Base-by-base conservation (phyloP, 2,113 vertebrate species). In the Ammodytes dubius region DNA sequence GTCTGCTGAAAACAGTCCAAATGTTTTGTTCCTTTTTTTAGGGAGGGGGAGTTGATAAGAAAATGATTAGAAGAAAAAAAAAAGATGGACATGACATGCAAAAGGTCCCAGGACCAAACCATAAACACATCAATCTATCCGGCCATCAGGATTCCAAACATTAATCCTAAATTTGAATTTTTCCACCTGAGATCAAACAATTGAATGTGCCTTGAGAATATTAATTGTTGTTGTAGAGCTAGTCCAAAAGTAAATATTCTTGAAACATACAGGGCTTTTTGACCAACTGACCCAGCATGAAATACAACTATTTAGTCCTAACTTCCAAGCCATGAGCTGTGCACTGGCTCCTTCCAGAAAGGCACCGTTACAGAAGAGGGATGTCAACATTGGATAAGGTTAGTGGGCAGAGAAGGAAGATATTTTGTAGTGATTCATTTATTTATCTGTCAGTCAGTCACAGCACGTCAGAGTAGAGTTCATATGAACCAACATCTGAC, bases 351-450 rank as follows among this genome's bases (percentile, higher is more conserved):
- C 40, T 42, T 85, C 57, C 56, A 68, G 11, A 59, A 91, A 93
- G 89, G 88, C 89, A 92, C 79, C 53, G 6, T 87, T 65, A 79
- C 27, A 78, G 58, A 59, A 56, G 13, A 50, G 42, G 59, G 46
- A 27, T 27, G 40, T 56, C n/a, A 35, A 15, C 9, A 37, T 40
- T 7, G 42, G n/a, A 10, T 65, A 6, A 0, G 7, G 4, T 59
- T 60, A n/a, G 61, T 67, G 81, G 45, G 49, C 49, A 40, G n/a
- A 47, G 40, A 5, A 76, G 40, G 52, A 81, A 63, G 47, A 68
- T 72, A 42, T 19, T 10, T 70, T 52, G 47, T 13, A 74, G 27
- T 27, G 27, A 27, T 42, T 45, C 1, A 52, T 59, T 58, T 1
- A 58, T 53, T 11, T 11, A 59, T 63, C 66, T 6, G 42, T 73